Percentiles rank a stretch among this genome's conserved stretches.
These are phyloP conservation scores for Amphiprion ocellaris DNA, from an alignment of 2,113 vertebrate species.

Conservation along the genomic window DNA sequence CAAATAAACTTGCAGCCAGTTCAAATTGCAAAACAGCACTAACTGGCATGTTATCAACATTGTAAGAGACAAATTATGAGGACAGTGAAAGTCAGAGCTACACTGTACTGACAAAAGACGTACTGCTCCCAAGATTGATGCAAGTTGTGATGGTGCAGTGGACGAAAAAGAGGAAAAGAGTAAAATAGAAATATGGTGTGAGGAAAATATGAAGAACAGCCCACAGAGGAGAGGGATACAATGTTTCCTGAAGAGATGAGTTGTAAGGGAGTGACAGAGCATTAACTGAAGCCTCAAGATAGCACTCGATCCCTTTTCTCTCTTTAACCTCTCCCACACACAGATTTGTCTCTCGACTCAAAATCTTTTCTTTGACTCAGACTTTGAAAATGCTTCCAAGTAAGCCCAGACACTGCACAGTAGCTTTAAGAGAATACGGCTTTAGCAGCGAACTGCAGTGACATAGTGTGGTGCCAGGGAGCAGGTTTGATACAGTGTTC, in stretches of 20 bases:
- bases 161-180: background rate
- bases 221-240: background rate
- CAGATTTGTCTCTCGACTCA: background rate
- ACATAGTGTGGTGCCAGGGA: slow-evolving; percentile 43
- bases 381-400: slow-evolving; percentile 15
- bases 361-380: slow-evolving; percentile 9
- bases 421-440: background rate
- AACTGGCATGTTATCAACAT: no score
- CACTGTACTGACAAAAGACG: no score
- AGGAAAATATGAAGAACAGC: background rate
- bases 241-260: slow-evolving; percentile 1
- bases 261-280: slow-evolving; percentile 15
- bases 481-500: slow-evolving; percentile 41
- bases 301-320: slow-evolving; percentile 15
- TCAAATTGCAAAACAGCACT: no score
- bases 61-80: no score
- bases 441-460: slow-evolving; percentile 31
- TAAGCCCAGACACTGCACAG: background rate
- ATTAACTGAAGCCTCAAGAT: slow-evolving; percentile 8
- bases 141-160: background rate
- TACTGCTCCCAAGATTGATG: background rate
- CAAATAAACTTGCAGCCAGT: no score
- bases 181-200: background rate
- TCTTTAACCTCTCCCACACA: slow-evolving; percentile 29
- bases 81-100: no score